These are phyloP conservation scores for Epizoanthus stellaris DNA, from an alignment of 92 coral and sea anemone species.

Conservation along the genomic window DNA sequence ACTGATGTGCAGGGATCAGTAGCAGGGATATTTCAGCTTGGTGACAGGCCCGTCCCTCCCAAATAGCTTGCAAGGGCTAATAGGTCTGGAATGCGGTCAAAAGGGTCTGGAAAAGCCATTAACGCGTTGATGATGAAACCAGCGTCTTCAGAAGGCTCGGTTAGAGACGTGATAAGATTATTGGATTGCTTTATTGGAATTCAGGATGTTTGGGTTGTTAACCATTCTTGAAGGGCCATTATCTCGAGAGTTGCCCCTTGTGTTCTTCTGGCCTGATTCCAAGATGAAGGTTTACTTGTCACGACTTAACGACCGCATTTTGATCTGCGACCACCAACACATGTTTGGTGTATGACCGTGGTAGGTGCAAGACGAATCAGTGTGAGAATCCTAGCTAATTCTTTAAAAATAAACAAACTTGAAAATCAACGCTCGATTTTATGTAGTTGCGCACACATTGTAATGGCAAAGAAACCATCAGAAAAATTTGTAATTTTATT, in stretches of 20 bases:
- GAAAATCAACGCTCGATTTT: no score
- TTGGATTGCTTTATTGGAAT: constrained; percentile 32
- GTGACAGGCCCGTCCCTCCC: constrained; percentile 27
- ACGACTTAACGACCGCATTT: background rate
- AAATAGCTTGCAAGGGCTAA: background rate
- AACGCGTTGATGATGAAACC: constrained; percentile 26
- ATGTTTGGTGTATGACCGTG: background rate
- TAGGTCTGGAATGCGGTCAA: constrained; percentile 32
- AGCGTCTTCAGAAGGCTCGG: constrained; percentile 21
- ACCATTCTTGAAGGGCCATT: constrained; percentile 17
- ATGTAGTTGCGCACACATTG: background rate
- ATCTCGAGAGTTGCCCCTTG: constrained; percentile 29
- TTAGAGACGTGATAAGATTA: constrained; percentile 28
- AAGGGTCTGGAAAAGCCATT: constrained; percentile 40
- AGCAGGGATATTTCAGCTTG: background rate
- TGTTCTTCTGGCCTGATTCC: constrained; percentile 6
- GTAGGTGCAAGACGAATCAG: background rate
- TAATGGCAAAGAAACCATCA: constrained; percentile 5
- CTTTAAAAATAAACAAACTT: constrained; percentile 27
- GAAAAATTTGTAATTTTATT: constrained; percentile 10
- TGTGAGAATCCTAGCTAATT: background rate
- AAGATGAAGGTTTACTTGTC: background rate
- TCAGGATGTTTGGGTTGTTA: constrained; percentile 45
- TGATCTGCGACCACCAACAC: constrained; percentile 4
- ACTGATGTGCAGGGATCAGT: background rate